Evolutionary conservation across 2,888 invertebrate species (phyloP), one percentile per base, ranked within the genome.

Genomic region (Antheraea yamamai): DNA sequence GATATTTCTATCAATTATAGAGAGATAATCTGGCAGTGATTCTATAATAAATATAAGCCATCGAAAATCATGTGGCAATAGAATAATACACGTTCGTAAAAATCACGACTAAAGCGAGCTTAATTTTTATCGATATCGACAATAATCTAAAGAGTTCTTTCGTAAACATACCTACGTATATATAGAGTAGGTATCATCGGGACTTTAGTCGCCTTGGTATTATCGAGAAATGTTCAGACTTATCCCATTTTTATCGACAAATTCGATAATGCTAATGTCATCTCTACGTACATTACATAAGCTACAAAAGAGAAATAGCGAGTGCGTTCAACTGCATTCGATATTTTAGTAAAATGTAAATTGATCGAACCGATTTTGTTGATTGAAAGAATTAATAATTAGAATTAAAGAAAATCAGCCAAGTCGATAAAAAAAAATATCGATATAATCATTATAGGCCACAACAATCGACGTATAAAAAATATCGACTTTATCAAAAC

Each of bases 11-110:
- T n/a, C 1, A 52, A n/a, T 6, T 72, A 30, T 30, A 12, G 18
- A 16, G 35, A 26, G 58, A 35, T 7, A 26, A 4, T 30, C 39
- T 73, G 73, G 73, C 73, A 73, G 73, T 73, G 73, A 18, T 55
- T 73, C 1, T 58, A 16, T 10, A 68, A 68, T 68, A 35, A 68
- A 68, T 4, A 68, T 3, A 35, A 35, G 30, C 68, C 30, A 26
- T 1, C 64, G 14, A 64, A 64, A 64, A 64, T 23, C 23, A 23
- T 64, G 64, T 14, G n/a, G 7, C n/a, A n/a, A 16, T 52, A 3
- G 4, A 52, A 16, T 52, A 16, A 52, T 52, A 52, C 16, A 52
- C 52, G 18, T 18, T 55, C 3, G 10, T 4, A n/a, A n/a, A 20
- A n/a, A 58, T 58, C n/a, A 58, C 58, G n/a, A n/a, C n/a, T n/a